Percentiles rank a stretch among this genome's conserved stretches.
phyloP scores from a whole-genome alignment of 2,113 vertebrate genomes.

The Eptesicus fuscus region DNA sequence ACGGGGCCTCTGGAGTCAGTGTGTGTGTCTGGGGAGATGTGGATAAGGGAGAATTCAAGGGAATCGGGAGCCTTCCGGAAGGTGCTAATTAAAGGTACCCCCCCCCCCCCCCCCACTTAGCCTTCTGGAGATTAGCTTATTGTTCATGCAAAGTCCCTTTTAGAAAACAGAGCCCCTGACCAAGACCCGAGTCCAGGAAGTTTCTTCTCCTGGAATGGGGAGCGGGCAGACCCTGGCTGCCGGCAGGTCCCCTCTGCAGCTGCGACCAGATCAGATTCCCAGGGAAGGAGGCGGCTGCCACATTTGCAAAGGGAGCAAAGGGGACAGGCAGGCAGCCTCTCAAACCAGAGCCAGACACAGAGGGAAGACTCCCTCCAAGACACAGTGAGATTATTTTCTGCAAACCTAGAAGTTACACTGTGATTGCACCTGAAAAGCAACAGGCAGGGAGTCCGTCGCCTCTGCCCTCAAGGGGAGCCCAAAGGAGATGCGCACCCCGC shows the following conservation, averaged over 20 bases:
- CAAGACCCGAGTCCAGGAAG: background rate
- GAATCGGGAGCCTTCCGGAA: background rate
- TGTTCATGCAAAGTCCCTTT: background rate
- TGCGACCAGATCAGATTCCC: conserved; percentile 35
- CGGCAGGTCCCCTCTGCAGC: background rate
- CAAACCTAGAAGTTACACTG: background rate
- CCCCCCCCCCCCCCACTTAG: background rate
- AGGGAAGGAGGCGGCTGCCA: background rate
- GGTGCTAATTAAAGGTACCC: background rate
- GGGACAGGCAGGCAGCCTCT: background rate
- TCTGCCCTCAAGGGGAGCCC: background rate
- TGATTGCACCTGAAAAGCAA: background rate
- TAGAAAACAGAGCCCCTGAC: background rate
- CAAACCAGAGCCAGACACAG: background rate
- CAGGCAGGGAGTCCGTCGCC: fast-evolving
- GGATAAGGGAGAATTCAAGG: background rate
- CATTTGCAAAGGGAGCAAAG: background rate
- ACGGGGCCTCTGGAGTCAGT: background rate
- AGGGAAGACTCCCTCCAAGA: background rate
- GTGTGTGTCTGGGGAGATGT: background rate
- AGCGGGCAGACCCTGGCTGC: background rate
- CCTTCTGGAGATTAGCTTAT: background rate
- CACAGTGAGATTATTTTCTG: background rate
- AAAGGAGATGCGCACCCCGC: fast-evolving
- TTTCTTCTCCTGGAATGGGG: background rate